Evolutionary conservation across 2,797 vertebrate genomes (phyloP).

Genomic region (Microcaecilia unicolor): DNA sequence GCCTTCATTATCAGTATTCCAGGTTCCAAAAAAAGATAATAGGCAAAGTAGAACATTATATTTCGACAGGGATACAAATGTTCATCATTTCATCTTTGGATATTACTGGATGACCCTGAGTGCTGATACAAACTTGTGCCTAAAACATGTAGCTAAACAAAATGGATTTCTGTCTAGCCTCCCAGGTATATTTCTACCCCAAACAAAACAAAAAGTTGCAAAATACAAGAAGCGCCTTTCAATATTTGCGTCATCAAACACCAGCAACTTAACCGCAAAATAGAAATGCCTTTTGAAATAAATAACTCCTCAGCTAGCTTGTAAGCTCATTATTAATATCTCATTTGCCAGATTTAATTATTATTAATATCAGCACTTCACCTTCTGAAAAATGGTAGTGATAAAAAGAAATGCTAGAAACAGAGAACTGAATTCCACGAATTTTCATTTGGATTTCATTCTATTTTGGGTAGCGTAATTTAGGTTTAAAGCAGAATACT

Average conservation of each 20-base stretch:
- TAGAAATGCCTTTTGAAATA: conserved; percentile 41
- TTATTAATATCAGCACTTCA: conserved; percentile 6
- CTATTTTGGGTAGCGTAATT: no score
- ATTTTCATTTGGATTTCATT: no score
- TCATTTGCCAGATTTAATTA: background rate
- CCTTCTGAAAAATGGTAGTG: conserved; percentile 18
- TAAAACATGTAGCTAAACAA: conserved; percentile 58
- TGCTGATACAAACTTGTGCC: conserved; percentile 65
- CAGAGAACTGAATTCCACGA: no score
- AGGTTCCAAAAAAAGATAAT: conserved; percentile 43
- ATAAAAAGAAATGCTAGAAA: no score
- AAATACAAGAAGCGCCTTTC: conserved; percentile 61
- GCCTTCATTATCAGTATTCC: conserved; percentile 46
- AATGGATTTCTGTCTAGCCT: conserved; percentile 52
- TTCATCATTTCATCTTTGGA: conserved; percentile 56
- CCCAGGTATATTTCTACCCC: conserved; percentile 63
- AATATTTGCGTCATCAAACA: conserved; percentile 50
- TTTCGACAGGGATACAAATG: no score
- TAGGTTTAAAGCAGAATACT: no score
- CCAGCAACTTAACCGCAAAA: conserved; percentile 64
- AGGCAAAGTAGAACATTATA: conserved; percentile 41
- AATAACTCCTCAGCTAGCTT: conserved; percentile 10
- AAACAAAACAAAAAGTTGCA: conserved; percentile 28
- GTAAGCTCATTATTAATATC: background rate
- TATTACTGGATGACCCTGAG: conserved; percentile 46